phyloP scores from a whole-genome alignment of 2,888 invertebrate genomes.

The Quadroppia sp. region DNA sequence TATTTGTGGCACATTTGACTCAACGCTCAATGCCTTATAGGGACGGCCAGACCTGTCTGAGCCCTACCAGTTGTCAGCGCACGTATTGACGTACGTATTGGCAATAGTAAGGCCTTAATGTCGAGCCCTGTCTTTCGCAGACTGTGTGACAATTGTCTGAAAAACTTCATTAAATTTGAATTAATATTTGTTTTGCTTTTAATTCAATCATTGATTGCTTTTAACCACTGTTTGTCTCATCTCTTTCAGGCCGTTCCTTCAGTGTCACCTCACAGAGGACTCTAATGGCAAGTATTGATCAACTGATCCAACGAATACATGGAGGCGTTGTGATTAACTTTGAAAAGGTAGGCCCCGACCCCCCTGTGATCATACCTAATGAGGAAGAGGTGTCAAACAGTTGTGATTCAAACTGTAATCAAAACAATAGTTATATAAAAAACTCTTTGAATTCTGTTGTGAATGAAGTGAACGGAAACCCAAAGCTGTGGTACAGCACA shows the following conservation, averaged over 20 bases:
- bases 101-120: background rate
- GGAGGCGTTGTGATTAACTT: constrained; percentile 96
- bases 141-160: background rate
- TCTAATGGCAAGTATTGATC: constrained; percentile 93
- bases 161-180: background rate
- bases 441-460: background rate
- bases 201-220: background rate
- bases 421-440: background rate
- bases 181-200: background rate
- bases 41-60: background rate
- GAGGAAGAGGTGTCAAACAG: constrained; percentile 28
- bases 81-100: constrained; percentile 26
- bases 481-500: constrained; percentile 73
- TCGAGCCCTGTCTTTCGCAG: background rate
- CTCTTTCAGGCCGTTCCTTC: constrained; percentile 75
- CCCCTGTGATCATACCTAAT: constrained; percentile 49
- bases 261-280: constrained; percentile 90
- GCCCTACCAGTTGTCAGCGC: constrained; percentile 12
- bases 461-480: constrained; percentile 1
- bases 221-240: background rate
- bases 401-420: constrained; percentile 6
- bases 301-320: constrained; percentile 92
- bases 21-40: constrained; percentile 18
- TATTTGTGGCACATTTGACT: constrained; percentile 10
- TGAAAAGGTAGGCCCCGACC: constrained; percentile 87